Evolutionary conservation across 2,797 vertebrate species (phyloP).

Genomic region (Hephaestus fuliginosus): DNA sequence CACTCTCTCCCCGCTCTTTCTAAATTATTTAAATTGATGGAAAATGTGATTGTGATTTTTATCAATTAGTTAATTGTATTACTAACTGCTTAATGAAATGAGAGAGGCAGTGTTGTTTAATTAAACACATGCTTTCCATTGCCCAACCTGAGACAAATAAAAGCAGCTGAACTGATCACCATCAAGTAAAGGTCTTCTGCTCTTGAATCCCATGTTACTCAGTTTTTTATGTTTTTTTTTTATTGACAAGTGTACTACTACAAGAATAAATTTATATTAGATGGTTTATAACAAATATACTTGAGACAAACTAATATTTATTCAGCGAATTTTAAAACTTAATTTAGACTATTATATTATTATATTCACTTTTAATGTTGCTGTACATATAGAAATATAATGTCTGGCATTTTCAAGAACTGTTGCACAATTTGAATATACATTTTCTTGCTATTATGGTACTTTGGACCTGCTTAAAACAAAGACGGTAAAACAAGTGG

Average conservation of each 20-base stretch:
- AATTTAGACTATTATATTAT: background rate
- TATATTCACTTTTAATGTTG: background rate
- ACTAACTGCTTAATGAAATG: background rate
- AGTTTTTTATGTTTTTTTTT: background rate
- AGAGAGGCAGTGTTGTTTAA: constrained; percentile 6
- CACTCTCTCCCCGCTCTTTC: constrained; percentile 56
- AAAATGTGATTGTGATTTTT: constrained; percentile 42
- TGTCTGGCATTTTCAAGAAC: background rate
- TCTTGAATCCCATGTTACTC: background rate
- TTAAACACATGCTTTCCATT: background rate
- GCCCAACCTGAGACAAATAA: background rate
- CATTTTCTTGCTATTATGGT: background rate
- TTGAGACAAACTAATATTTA: background rate
- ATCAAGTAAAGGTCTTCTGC: background rate
- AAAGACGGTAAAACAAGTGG: background rate
- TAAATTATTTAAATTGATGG: constrained; percentile 46
- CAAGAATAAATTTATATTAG: background rate
- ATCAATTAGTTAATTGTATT: constrained; percentile 18
- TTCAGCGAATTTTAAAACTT: background rate
- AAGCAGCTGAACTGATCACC: constrained; percentile 2
- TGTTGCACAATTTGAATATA: background rate
- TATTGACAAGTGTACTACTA: background rate
- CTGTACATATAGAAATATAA: background rate
- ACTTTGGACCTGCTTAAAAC: background rate
- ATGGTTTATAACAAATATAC: background rate